Conservation (phyloP, 2,113 vertebrate genomes). For the Protobothrops flavoviridis region DNA sequence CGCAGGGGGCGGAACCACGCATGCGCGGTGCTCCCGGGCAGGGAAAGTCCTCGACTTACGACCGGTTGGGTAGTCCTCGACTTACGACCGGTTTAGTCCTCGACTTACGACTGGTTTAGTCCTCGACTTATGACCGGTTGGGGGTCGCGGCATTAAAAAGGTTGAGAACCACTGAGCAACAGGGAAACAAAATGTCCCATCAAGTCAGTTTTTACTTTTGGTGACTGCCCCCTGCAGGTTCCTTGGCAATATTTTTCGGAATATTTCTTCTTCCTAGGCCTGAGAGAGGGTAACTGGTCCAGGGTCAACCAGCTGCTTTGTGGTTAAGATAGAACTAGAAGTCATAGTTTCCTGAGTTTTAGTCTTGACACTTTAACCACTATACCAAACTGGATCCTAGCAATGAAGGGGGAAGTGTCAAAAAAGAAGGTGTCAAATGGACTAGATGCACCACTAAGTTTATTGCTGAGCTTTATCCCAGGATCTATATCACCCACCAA, state of each 20-base stretch:
- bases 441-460: background rate
- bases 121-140: no score
- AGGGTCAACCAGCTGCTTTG: background rate
- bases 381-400: background rate
- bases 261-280: background rate
- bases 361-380: background rate
- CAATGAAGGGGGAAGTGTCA: background rate
- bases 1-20: no score
- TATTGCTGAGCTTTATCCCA: background rate
- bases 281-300: background rate
- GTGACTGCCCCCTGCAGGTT: background rate
- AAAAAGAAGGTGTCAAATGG: background rate
- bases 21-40: no score
- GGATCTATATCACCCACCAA: background rate
- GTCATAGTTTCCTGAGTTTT: background rate
- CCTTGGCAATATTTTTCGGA: background rate
- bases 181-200: background rate
- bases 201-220: background rate
- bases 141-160: no score
- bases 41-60: no score
- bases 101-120: no score
- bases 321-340: background rate
- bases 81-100: no score
- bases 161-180: no score
- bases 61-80: no score